Evolutionary conservation across 2,113 vertebrate genomes (phyloP).

Genomic region (Laticauda colubrina): DNA sequence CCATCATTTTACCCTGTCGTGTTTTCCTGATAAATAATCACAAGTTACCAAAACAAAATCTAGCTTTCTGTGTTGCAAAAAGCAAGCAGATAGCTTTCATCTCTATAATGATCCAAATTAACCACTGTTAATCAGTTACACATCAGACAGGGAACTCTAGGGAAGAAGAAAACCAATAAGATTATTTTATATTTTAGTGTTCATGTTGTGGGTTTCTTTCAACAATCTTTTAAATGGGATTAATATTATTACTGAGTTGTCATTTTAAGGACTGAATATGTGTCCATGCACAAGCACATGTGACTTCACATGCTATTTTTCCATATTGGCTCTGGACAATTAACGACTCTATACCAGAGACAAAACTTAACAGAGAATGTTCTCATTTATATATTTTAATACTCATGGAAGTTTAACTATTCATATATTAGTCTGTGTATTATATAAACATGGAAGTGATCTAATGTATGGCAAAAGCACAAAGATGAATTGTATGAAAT

Average conservation of each 20-base stretch:
- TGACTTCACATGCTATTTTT: not conserved
- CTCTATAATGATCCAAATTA: not conserved
- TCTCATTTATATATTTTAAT: not conserved
- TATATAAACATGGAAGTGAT: not conserved
- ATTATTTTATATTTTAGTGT: not conserved
- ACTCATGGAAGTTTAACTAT: not conserved
- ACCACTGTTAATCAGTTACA: not conserved
- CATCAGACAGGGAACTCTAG: not conserved
- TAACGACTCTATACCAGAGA: not conserved
- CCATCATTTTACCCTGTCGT: slow-evolving; percentile 9
- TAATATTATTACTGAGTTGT: not conserved
- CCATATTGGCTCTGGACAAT: not conserved
- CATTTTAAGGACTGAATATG: not conserved
- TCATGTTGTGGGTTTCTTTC: not conserved
- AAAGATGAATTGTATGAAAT: not conserved
- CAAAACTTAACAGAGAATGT: not conserved
- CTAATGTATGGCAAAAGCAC: not conserved
- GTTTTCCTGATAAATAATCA: slow-evolving; percentile 12
- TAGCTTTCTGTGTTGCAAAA: not conserved
- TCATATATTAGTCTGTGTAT: not conserved
- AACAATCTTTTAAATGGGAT: slow-evolving; percentile 1
- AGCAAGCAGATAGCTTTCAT: not conserved
- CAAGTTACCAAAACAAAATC: not conserved
- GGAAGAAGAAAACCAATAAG: not conserved
- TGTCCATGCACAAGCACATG: not conserved